Evolutionary conservation across 2,113 vertebrate species (phyloP).

Genomic region (Gasterosteus nipponicus): DNA sequence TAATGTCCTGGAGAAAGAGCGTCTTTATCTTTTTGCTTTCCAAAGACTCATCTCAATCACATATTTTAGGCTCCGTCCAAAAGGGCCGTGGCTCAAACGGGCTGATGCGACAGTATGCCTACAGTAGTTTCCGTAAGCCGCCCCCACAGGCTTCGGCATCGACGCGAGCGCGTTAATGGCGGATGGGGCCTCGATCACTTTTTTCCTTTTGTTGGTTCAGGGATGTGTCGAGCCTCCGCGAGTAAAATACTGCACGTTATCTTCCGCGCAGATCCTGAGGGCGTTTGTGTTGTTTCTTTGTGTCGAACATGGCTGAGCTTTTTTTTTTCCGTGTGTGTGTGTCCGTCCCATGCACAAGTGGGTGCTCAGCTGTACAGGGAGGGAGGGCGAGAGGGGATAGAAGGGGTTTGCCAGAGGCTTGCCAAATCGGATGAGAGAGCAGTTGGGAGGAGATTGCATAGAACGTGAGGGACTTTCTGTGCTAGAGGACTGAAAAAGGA

Average conservation of each 20-base stretch:
- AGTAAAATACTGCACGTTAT: slow-evolving; percentile 52
- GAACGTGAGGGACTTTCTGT: slow-evolving; percentile 37
- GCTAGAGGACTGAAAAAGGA: slow-evolving; percentile 23
- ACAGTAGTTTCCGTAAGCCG: slow-evolving; percentile 40
- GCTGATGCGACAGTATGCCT: slow-evolving; percentile 50
- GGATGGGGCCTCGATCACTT: slow-evolving; percentile 29
- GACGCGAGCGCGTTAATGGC: slow-evolving; percentile 1
- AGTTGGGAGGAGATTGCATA: slow-evolving; percentile 53
- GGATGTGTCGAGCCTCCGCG: slow-evolving; percentile 21
- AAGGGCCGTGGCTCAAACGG: slow-evolving; percentile 62
- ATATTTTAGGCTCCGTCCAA: slow-evolving; percentile 60
- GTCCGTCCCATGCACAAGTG: slow-evolving; percentile 31
- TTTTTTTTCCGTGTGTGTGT: slow-evolving; percentile 1
- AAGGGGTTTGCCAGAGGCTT: slow-evolving; percentile 73
- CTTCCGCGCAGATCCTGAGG: neutral
- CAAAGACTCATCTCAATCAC: slow-evolving; percentile 59
- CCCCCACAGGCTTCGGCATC: slow-evolving; percentile 42
- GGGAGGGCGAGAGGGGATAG: slow-evolving; percentile 39
- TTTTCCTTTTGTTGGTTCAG: slow-evolving; percentile 21
- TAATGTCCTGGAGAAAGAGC: slow-evolving; percentile 71
- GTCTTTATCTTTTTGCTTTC: slow-evolving; percentile 69
- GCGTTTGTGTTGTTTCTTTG: slow-evolving; percentile 25
- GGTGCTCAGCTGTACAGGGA: slow-evolving; percentile 57
- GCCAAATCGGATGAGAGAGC: slow-evolving; percentile 72
- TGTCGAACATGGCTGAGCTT: slow-evolving; percentile 48